A percentile compares a stretch with the other conserved stretches of the same genome.
phyloP scores from a whole-genome alignment of 1,140 invertebrate species.

The Anoplophora glabripennis region DNA sequence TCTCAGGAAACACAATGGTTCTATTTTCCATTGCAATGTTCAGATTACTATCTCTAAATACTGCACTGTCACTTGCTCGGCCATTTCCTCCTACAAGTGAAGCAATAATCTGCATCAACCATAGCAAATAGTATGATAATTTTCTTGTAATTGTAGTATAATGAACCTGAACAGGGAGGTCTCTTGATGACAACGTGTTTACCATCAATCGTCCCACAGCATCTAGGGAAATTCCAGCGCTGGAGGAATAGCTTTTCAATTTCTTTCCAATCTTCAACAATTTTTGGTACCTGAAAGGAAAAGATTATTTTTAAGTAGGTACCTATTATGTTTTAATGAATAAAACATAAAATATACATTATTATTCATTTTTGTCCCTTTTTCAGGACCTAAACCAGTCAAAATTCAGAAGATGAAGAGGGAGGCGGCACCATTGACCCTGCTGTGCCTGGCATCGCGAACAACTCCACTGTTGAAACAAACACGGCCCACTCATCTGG shows the following conservation, averaged over 20 bases:
- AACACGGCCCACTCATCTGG: constrained; percentile 9
- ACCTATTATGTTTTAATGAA: constrained; percentile 13
- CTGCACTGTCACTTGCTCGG: constrained; percentile 15
- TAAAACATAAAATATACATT: constrained; percentile 12
- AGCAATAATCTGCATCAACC: constrained; percentile 49
- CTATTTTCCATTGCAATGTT: constrained; percentile 24
- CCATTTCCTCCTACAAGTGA: constrained; percentile 45
- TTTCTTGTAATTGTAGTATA: constrained; percentile 41
- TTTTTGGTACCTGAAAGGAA: constrained; percentile 23
- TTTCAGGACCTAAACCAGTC: constrained; percentile 14
- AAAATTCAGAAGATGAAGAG: constrained; percentile 2
- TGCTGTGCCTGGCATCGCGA: neutral
- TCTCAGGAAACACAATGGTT: constrained; percentile 13
- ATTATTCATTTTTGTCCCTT: constrained; percentile 21
- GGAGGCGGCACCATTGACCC: neutral
- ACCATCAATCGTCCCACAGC: constrained; percentile 49
- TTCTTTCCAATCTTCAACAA: constrained; percentile 21
- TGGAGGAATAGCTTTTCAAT: constrained; percentile 18
- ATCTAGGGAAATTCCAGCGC: constrained; percentile 45
- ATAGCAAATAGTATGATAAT: constrained; percentile 48
- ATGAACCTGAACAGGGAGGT: constrained; percentile 20
- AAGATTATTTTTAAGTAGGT: constrained; percentile 4
- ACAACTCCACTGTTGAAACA: neutral
- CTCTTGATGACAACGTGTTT: constrained; percentile 39
- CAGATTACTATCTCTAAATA: constrained; percentile 30